Evolutionary conservation across 2,797 vertebrate species (phyloP).

Genomic region (Tragelaphus oryx): DNA sequence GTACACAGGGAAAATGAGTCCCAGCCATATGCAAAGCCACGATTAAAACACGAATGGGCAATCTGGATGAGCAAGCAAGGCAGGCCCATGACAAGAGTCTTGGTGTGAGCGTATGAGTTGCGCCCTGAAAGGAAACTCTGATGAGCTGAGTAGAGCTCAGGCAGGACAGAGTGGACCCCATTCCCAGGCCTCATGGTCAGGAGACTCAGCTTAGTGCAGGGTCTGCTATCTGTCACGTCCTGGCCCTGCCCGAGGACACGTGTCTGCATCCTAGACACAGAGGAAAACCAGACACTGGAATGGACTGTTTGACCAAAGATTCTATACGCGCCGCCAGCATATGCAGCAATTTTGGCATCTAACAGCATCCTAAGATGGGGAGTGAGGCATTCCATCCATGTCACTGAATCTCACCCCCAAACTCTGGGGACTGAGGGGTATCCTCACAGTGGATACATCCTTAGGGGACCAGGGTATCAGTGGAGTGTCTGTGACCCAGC

Average conservation of each 20-base stretch:
- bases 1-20: background rate
- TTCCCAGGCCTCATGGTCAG: background rate
- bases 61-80: background rate
- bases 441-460: background rate
- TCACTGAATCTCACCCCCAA: background rate
- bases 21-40: background rate
- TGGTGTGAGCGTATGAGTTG: background rate
- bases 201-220: background rate
- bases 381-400: background rate
- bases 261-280: background rate
- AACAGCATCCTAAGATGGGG: background rate
- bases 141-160: background rate
- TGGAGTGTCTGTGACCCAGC: background rate
- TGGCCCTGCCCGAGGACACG: background rate
- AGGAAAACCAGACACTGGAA: background rate
- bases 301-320: background rate
- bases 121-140: background rate
- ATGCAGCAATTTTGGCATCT: background rate
- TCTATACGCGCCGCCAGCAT: background rate
- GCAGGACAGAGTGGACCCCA: background rate
- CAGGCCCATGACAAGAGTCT: background rate
- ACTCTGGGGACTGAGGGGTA: background rate
- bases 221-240: background rate
- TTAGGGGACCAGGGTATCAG: background rate
- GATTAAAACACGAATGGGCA: background rate